Conservation (phyloP, 2,888 invertebrate genomes). For the Tetheella fluctuosa region DNA sequence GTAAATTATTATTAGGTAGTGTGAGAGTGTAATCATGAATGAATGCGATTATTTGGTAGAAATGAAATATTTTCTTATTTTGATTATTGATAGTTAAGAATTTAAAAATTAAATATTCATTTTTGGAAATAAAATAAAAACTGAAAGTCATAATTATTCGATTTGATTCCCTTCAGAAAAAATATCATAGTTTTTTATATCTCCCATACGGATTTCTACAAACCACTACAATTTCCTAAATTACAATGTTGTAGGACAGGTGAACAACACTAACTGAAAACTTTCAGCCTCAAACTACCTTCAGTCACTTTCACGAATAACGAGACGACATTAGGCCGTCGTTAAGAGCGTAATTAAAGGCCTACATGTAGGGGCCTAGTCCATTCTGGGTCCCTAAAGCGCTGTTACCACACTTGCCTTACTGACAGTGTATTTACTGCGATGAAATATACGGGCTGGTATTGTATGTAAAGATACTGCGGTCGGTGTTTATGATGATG, state of each 20-base stretch:
- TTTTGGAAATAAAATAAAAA: too few relatives aligned
- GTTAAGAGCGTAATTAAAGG: constrained; percentile 66
- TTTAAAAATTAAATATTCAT: too few relatives aligned
- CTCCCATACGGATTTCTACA: not conserved
- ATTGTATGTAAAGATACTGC: not conserved
- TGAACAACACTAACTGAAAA: constrained; percentile 22
- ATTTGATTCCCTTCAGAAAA: too few relatives aligned
- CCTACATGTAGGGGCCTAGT: constrained; percentile 48
- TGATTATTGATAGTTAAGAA: too few relatives aligned
- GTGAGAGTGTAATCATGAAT: not conserved
- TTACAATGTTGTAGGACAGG: not conserved
- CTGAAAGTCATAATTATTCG: too few relatives aligned
- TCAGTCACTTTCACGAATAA: constrained; percentile 41
- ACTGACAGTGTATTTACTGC: constrained; percentile 6
- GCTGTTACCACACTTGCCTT: constrained; percentile 11
- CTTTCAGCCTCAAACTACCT: constrained; percentile 31
- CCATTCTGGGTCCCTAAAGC: constrained; percentile 32
- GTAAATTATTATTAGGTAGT: too few relatives aligned
- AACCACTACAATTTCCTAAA: not conserved
- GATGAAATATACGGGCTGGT: not conserved
- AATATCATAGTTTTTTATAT: not conserved
- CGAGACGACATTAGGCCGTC: constrained; percentile 46
- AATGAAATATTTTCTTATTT: too few relatives aligned
- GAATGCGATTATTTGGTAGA: too few relatives aligned
- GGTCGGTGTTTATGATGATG: not conserved